Evolutionary conservation across 2,113 vertebrate genomes (phyloP).

Genomic region (Anolis sagrei): DNA sequence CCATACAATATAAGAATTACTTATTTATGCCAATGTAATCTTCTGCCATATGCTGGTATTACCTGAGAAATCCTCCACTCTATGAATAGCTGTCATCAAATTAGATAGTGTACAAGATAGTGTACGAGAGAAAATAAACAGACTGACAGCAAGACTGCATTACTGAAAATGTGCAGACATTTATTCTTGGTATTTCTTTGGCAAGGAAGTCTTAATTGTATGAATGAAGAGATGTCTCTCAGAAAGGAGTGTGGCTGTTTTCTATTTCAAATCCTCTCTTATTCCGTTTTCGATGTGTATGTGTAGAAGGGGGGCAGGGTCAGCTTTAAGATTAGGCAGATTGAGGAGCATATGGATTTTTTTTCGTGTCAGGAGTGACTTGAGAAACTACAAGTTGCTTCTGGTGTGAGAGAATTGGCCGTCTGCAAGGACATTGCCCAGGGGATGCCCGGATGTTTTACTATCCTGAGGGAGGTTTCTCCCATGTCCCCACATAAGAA

Average conservation of each 20-base stretch:
- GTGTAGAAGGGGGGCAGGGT: neutral
- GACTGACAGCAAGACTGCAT: neutral
- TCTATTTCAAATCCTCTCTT: neutral
- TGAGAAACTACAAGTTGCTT: no score
- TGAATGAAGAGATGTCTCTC: neutral
- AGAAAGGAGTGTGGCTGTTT: neutral
- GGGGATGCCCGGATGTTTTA: no score
- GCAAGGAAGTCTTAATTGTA: constrained; percentile 19
- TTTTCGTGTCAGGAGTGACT: no score
- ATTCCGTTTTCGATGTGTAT: neutral
- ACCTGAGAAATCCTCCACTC: neutral
- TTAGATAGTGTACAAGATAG: neutral
- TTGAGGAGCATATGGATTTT: neutral
- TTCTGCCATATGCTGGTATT: neutral
- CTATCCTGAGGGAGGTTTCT: no score
- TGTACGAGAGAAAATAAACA: neutral
- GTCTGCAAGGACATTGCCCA: no score
- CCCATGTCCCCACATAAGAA: no score
- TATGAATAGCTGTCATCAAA: neutral
- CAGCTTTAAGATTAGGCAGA: neutral
- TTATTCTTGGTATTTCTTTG: constrained; percentile 38
- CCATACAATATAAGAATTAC: neutral
- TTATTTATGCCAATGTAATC: neutral
- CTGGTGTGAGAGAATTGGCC: no score
- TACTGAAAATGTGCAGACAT: constrained; percentile 30